phyloP scores from a whole-genome alignment of 2,888 invertebrate species.

The Parnassius glacialis region DNA sequence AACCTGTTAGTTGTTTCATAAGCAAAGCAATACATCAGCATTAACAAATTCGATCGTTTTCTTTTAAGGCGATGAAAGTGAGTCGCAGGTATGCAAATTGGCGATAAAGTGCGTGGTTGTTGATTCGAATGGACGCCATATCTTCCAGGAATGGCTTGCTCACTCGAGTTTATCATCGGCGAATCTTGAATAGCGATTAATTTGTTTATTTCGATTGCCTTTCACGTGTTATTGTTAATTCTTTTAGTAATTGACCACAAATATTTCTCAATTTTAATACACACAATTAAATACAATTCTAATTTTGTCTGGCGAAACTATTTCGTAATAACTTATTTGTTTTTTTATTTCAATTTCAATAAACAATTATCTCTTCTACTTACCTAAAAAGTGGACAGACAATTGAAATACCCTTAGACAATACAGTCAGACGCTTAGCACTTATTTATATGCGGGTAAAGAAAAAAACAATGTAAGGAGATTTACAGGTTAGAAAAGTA shows the following conservation, averaged over 20 bases:
- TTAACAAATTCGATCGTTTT: background rate
- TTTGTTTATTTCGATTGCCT: conserved; percentile 12
- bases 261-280: background rate
- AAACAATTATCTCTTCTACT: too few species aligned
- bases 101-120: conserved; percentile 10
- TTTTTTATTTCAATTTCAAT: too few species aligned
- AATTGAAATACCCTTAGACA: too few species aligned
- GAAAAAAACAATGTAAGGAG: too few species aligned
- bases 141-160: background rate
- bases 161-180: conserved; percentile 8
- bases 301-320: background rate
- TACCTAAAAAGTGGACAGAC: too few species aligned
- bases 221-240: conserved; percentile 4
- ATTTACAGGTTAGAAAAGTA: too few species aligned
- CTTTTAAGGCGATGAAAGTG: conserved; percentile 21
- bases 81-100: conserved; percentile 14
- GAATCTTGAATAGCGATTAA: conserved; percentile 6
- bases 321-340: too few species aligned
- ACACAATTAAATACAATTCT: too few species aligned
- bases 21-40: background rate
- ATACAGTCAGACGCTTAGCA: too few species aligned
- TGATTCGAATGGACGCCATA: conserved; percentile 5
- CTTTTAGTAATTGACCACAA: conserved; percentile 2
- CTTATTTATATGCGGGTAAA: too few species aligned
- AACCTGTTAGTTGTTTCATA: too few species aligned